A percentile compares a stretch with the other conserved stretches of the same genome.
Conservation (phyloP, 2,113 vertebrate species). For the Microtus oregoni region DNA sequence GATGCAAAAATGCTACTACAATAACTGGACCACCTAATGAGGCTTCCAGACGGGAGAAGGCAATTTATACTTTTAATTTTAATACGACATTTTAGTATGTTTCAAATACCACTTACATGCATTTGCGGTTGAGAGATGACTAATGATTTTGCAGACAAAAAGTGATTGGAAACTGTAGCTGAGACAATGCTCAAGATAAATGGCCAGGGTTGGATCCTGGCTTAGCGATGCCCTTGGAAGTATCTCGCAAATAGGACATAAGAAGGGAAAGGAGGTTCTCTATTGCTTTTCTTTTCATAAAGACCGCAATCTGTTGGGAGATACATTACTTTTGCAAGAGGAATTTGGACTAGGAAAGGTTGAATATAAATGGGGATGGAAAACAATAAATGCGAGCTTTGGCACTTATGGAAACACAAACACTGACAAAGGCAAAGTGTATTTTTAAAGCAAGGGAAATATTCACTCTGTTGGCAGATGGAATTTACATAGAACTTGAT, state of each 20-base stretch:
- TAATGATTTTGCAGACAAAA: conserved; percentile 50
- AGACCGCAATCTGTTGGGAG: background rate
- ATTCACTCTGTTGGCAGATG: conserved; percentile 49
- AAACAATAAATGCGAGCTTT: conserved; percentile 65
- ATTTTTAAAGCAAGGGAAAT: conserved; percentile 75
- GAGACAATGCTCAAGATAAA: conserved; percentile 37
- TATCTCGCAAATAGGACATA: background rate
- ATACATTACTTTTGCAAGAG: conserved; percentile 49
- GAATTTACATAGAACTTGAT: conserved; percentile 80
- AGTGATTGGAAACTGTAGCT: conserved; percentile 10
- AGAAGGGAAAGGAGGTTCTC: background rate
- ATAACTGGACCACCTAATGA: background rate
- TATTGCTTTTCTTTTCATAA: conserved; percentile 4
- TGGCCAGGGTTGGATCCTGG: background rate
- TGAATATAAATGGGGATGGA: conserved; percentile 41
- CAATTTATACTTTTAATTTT: background rate
- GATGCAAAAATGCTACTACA: background rate
- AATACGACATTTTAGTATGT: conserved; percentile 6
- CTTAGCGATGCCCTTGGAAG: conserved; percentile 30
- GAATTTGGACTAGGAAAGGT: conserved; percentile 50
- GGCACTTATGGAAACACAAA: conserved; percentile 68
- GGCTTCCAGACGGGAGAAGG: background rate
- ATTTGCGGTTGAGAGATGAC: background rate
- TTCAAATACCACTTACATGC: background rate
- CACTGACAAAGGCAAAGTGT: conserved; percentile 55